These are phyloP conservation scores for Danaus chrysippus DNA, from an alignment of 2,888 invertebrate species.

Conservation along the genomic window DNA sequence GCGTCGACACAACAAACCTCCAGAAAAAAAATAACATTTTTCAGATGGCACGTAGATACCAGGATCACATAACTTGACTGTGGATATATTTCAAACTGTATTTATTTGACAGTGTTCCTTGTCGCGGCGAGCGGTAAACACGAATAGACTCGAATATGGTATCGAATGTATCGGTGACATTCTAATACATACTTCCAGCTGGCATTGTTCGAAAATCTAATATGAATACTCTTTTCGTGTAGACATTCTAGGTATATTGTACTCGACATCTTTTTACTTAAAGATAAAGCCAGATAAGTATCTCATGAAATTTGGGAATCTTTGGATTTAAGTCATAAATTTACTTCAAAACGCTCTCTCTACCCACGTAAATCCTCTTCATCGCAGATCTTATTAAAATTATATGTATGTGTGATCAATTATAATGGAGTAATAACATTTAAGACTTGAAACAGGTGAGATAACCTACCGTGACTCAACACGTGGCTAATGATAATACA, in stretches of 20 bases:
- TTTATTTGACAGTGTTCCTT: constrained; percentile 73
- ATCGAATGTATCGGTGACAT: constrained; percentile 70
- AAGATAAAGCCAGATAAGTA: constrained; percentile 40
- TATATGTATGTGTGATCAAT: neutral
- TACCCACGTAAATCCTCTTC: too few species aligned
- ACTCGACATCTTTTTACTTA: constrained; percentile 30
- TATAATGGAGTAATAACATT: constrained; percentile 30
- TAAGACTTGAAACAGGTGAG: constrained; percentile 32
- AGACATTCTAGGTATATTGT: constrained; percentile 56
- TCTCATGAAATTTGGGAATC: constrained; percentile 38
- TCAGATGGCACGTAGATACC: constrained; percentile 61
- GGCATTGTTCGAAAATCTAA: constrained; percentile 73
- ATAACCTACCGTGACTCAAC: constrained; percentile 38
- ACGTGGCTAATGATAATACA: constrained; percentile 36
- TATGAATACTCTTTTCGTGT: constrained; percentile 75
- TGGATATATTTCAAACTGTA: constrained; percentile 71
- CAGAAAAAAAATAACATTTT: constrained; percentile 66
- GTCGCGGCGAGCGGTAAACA: constrained; percentile 58
- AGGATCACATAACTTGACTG: constrained; percentile 62
- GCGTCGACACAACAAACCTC: constrained; percentile 67
- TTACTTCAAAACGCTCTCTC: neutral
- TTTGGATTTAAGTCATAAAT: constrained; percentile 14
- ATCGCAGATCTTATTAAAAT: too few species aligned
- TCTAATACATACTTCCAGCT: constrained; percentile 62
- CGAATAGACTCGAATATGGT: constrained; percentile 69